phyloP scores from a whole-genome alignment of 2,113 vertebrate genomes.

The Siniperca chuatsi region DNA sequence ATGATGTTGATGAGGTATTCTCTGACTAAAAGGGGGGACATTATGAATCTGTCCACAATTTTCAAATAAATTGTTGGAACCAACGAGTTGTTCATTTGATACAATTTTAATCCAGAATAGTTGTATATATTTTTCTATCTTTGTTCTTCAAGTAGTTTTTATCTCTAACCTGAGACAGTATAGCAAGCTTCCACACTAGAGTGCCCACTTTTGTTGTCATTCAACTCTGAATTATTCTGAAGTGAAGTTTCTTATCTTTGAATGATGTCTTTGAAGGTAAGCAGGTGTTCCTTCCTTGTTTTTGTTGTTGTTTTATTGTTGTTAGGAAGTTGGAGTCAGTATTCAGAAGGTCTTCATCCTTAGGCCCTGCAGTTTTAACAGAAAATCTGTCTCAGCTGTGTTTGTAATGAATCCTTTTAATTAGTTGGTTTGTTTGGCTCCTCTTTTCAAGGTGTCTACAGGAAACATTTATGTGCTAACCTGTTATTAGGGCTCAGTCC shows the following conservation, averaged over 20 bases:
- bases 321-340: background rate
- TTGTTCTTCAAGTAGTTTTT: background rate
- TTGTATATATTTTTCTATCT: background rate
- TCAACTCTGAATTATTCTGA: background rate
- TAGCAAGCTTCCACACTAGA: background rate
- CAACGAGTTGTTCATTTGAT: background rate
- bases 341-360: background rate
- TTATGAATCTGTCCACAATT: too few species aligned
- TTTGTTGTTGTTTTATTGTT: background rate
- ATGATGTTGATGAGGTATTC: too few species aligned
- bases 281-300: background rate
- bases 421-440: conserved; percentile 35
- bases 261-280: background rate
- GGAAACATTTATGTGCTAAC: conserved; percentile 64
- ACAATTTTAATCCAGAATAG: background rate
- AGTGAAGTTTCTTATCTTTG: background rate
- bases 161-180: background rate
- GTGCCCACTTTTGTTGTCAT: background rate
- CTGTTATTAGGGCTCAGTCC: conserved; percentile 63
- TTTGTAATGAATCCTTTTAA: conserved; percentile 54
- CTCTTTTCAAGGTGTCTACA: conserved; percentile 52
- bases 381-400: conserved; percentile 44
- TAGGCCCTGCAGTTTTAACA: background rate
- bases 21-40: too few species aligned
- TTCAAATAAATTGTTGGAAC: too few species aligned